Evolutionary conservation across 2,113 vertebrate genomes (phyloP).

Genomic region (Casuarius casuarius): DNA sequence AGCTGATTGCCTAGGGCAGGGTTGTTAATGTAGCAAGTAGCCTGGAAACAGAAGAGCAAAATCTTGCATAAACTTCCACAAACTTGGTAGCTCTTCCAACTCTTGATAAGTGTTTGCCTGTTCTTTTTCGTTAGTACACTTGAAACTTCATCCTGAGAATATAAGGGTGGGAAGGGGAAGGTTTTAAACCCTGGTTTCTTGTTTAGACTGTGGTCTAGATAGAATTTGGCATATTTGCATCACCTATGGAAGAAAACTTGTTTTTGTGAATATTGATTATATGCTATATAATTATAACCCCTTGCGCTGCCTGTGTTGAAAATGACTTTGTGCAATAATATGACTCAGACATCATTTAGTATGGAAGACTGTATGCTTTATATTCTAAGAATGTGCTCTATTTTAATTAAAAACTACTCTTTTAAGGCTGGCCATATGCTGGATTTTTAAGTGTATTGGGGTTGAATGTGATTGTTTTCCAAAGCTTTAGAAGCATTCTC

Average conservation of each 20-base stretch:
- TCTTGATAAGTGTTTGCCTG: conserved; percentile 23
- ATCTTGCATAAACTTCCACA: not conserved
- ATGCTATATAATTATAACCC: not conserved
- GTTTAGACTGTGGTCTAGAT: not conserved
- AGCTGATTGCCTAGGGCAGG: conserved; percentile 53
- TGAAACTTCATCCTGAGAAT: not conserved
- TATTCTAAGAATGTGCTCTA: conserved; percentile 46
- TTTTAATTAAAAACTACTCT: conserved; percentile 64
- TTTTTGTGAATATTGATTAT: conserved; percentile 20
- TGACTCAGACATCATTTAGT: not conserved
- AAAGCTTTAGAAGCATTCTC: not conserved
- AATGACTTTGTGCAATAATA: not conserved
- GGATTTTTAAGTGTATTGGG: not conserved
- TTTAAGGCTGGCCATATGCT: conserved; percentile 1
- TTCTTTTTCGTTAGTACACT: not conserved
- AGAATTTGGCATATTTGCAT: conserved; percentile 17
- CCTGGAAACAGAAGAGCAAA: conserved; percentile 45
- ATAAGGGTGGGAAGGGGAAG: not conserved
- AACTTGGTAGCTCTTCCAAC: not conserved
- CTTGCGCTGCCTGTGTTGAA: conserved; percentile 4
- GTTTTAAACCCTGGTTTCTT: conserved; percentile 16
- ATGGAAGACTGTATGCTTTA: conserved; percentile 27
- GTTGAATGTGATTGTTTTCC: not conserved
- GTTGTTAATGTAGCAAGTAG: not conserved
- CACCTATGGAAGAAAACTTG: not conserved